Evolutionary conservation across 2,797 vertebrate species (phyloP), one percentile per base, ranked within the genome.

Genomic region (Echeneis naucrates): DNA sequence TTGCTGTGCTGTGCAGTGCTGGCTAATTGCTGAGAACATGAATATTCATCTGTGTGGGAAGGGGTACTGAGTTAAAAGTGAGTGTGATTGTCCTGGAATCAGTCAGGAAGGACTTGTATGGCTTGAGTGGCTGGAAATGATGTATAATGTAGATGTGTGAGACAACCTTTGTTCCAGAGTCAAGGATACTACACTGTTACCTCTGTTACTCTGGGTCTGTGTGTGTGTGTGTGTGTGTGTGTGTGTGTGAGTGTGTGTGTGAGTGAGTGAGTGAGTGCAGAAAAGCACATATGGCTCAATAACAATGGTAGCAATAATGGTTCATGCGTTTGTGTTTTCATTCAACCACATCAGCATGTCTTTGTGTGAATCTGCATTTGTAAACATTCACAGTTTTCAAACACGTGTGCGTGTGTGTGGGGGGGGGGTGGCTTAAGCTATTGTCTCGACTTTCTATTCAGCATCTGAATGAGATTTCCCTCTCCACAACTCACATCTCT

Each of bases 21-120:
- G 72, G 71, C 59, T 91, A 90, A 89, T 91, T 90, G 86, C 83
- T 83, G 62, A 73, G 76, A 38, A 65, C 65, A 88, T 92, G 80
- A 88, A 93, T 93, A 90, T 90, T 87, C 78, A 89, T 89, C 37
- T 51, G 24, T 67, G 40, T 79, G 73, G 72, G 75, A 75, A 67
- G 54, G 24, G 50, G 38, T 74, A 4, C 56, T 51, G 60, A 48
- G 61, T 78, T 85, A 68, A 16, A 80, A 77, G n/a, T 7, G 24
- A 76, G 32, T 59, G 27, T 33, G 67, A 72, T 72, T 27, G 30
- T 79, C 57, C 63, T 75, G 79, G 67, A 84, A 82, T 75, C 72
- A 59, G 69, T 80, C 56, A n/a, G 81, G 63, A 56, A 80, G 33
- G 52, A 80, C 68, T 78, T 77, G 56, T 60, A 77, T 33, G 37